Base-by-base conservation (phyloP, 2,113 vertebrate genomes). In the Chlamydotis undulata region DNA sequence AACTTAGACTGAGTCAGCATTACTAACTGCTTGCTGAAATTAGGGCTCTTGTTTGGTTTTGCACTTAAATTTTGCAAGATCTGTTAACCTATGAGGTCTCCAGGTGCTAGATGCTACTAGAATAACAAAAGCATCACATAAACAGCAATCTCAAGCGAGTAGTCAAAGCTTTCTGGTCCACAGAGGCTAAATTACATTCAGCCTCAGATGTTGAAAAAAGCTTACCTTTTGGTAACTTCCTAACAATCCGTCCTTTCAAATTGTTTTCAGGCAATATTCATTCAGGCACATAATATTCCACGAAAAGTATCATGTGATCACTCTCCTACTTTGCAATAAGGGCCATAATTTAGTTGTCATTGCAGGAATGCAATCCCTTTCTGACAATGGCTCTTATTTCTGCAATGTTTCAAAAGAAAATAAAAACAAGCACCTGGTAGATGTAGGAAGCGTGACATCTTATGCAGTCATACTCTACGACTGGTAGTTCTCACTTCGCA, bases 381-480 rank as follows among this genome's bases (percentile, higher is more conserved):
- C 75, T 69, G 55, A 80, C 33, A 80, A 80, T 15, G 26, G 39
- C 8, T 92, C 25, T 74, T 39, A 52, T 35, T 90, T 74, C n/a
- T 19, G 28, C 7, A 21, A 9, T 5, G 2, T 37, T 90, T 77
- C 19, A 45, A 78, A 93, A 69, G 10, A 68, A 88, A 33, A 63
- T 24, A 63, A 76, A 69, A 52, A 7, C 23, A 73, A 73, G 31
- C 24, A 86, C 4, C 41, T 22, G 4, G 19, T 14, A 70, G 47
- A 73, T 49, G 8, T 41, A 60, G 0, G 1, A 81, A 83, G 28
- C 15, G 56, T 12, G 29, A 22, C 4, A 31, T 4, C 6, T 52
- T n/a, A 68, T 0, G 2, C 4, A 28, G 39, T 14, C 26, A n/a
- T 16, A 29, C 13, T 22, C 21, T 18, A 37, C 0, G 5, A 28